Evolutionary conservation across 2,888 invertebrate species (phyloP).

Genomic region (Litoditis marina): DNA sequence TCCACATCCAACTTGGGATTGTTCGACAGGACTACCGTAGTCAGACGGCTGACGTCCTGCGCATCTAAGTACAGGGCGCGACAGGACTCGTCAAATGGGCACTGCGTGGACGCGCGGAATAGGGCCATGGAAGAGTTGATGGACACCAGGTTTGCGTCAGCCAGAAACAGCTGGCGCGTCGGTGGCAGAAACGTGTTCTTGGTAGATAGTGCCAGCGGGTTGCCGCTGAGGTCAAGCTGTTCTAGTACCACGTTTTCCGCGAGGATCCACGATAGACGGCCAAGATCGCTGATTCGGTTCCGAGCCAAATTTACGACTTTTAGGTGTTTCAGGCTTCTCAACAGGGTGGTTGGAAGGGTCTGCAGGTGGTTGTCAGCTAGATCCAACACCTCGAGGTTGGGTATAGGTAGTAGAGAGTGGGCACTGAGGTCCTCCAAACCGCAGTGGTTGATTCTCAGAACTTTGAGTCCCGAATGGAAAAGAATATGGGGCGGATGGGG

Average conservation of each 20-base stretch:
- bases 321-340: conserved; percentile 32
- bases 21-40: conserved; percentile 41
- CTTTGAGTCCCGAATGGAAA: conserved; percentile 40
- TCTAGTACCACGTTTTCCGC: conserved; percentile 44
- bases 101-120: conserved; percentile 24
- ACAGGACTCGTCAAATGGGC: conserved; percentile 13
- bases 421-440: conserved; percentile 42
- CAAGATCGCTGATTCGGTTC: conserved; percentile 46
- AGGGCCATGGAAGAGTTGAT: conserved; percentile 40
- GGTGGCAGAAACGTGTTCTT: conserved; percentile 37
- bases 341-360: conserved; percentile 44
- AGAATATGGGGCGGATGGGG: conserved; percentile 55
- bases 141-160: conserved; percentile 36
- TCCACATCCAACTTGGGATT: conserved; percentile 43
- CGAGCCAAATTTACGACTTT: conserved; percentile 37
- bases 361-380: conserved; percentile 50
- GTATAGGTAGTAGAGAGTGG: conserved; percentile 47
- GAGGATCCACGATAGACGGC: conserved; percentile 39
- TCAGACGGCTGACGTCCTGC: conserved; percentile 18
- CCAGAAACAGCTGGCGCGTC: conserved; percentile 42
- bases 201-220: conserved; percentile 42
- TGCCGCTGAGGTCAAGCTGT: conserved; percentile 44
- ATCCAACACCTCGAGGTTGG: conserved; percentile 48
- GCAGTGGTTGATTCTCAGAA: conserved; percentile 47
- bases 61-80: conserved; percentile 10